Conservation (phyloP, 1,140 invertebrate species). For the Harlomillsia oculata region DNA sequence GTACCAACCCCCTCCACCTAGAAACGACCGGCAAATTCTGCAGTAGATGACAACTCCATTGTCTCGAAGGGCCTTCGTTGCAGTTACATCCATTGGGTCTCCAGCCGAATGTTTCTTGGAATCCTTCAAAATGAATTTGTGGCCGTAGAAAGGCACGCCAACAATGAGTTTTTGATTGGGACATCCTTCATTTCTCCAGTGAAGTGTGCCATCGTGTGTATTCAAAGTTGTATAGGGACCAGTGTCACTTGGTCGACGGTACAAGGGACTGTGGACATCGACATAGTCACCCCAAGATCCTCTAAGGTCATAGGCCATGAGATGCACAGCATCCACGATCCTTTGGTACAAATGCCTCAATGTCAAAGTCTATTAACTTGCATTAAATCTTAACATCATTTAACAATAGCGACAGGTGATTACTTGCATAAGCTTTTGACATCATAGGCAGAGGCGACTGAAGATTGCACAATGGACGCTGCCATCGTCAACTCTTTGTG, state of each 20-base stretch:
- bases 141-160: conserved; percentile 66
- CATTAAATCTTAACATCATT: neutral
- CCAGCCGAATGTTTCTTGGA: neutral
- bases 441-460: conserved; percentile 75
- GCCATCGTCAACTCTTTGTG: conserved; percentile 82
- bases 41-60: neutral
- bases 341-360: conserved; percentile 30
- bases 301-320: conserved; percentile 82
- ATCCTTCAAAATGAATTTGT: neutral
- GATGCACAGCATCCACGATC: conserved; percentile 65
- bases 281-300: conserved; percentile 87
- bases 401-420: neutral
- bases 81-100: neutral
- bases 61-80: neutral
- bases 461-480: conserved; percentile 71
- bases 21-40: neutral
- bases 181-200: conserved; percentile 80
- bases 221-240: conserved; percentile 79
- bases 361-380: neutral
- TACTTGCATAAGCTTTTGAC: conserved; percentile 77
- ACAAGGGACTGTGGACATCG: conserved; percentile 73
- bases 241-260: conserved; percentile 70
- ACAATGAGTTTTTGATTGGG: conserved; percentile 77
- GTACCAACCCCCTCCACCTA: conserved; percentile 34
- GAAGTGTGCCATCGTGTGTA: conserved; percentile 68